phyloP scores from a whole-genome alignment of 1,140 invertebrate genomes.

The Melanaphis sacchari region DNA sequence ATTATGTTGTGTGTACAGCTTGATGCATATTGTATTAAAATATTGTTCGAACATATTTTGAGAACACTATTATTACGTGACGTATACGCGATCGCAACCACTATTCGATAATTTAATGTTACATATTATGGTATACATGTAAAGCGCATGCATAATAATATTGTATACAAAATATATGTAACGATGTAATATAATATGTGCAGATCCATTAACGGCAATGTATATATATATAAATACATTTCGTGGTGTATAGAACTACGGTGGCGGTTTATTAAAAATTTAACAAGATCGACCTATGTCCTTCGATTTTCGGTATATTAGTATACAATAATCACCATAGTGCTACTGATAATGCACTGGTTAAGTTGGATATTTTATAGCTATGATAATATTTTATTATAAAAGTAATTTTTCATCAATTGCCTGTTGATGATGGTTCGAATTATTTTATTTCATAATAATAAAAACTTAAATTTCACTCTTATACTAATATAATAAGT shows the following conservation, averaged over 20 bases:
- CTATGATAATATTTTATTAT: background rate
- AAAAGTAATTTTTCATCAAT: background rate
- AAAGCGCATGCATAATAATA: background rate
- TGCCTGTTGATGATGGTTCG: background rate
- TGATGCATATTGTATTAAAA: background rate
- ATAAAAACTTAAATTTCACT: background rate
- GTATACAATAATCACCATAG: background rate
- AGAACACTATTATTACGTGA: background rate
- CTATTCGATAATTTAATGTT: constrained; percentile 1
- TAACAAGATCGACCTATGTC: background rate
- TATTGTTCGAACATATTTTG: background rate
- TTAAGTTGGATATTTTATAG: background rate
- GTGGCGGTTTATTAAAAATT: background rate
- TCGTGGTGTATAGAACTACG: background rate
- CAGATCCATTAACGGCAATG: background rate
- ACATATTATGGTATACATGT: background rate
- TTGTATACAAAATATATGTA: background rate
- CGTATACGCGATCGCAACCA: background rate
- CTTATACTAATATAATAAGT: too few species aligned
- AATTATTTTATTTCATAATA: background rate
- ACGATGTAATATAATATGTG: background rate
- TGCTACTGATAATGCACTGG: background rate
- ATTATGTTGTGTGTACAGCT: background rate
- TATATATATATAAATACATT: background rate
- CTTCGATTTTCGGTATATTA: background rate